These are phyloP conservation scores for Drosophila greeni DNA, from an alignment of 2,888 invertebrate genomes.

Conservation along the genomic window DNA sequence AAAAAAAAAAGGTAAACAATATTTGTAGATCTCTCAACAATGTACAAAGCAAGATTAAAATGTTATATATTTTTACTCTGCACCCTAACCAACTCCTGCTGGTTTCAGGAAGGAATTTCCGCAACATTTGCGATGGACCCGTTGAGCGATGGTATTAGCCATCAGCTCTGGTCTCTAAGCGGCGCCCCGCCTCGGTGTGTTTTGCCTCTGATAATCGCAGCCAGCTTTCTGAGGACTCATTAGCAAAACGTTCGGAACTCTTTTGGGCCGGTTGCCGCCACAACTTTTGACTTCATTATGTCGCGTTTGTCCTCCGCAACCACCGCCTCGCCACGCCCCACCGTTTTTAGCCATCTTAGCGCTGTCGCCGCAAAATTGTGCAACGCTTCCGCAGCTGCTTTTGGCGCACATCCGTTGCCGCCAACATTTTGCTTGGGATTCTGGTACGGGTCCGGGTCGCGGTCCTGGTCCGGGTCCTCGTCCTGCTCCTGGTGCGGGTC, in stretches of 20 bases:
- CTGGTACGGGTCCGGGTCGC: conserved; percentile 4
- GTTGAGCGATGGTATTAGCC: conserved; percentile 20
- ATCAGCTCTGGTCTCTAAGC: conserved; percentile 4
- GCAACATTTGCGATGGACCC: background rate
- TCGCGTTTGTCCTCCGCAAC: conserved; percentile 49
- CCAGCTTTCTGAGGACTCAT: conserved; percentile 64
- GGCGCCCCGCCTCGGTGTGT: conserved; percentile 11
- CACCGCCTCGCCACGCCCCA: conserved; percentile 25
- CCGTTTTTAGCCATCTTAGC: conserved; percentile 28
- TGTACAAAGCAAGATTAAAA: background rate
- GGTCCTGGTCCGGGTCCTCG: conserved; percentile 7
- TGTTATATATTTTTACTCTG: background rate
- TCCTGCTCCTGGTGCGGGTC: conserved; percentile 1
- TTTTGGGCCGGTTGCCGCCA: conserved; percentile 50
- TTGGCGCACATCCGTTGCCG: conserved; percentile 70
- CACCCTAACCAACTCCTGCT: background rate
- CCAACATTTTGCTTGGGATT: conserved; percentile 37
- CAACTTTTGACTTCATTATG: conserved; percentile 72
- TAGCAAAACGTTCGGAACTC: conserved; percentile 68
- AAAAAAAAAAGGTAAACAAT: background rate
- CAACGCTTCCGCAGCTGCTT: conserved; percentile 69
- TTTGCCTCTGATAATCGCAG: conserved; percentile 58
- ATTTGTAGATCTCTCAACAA: background rate
- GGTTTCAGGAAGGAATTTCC: conserved; percentile 5
- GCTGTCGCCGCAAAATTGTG: conserved; percentile 69